These are phyloP conservation scores for Sporophila hypoxantha DNA, from an alignment of 2,113 vertebrate species.

Conservation along the genomic window DNA sequence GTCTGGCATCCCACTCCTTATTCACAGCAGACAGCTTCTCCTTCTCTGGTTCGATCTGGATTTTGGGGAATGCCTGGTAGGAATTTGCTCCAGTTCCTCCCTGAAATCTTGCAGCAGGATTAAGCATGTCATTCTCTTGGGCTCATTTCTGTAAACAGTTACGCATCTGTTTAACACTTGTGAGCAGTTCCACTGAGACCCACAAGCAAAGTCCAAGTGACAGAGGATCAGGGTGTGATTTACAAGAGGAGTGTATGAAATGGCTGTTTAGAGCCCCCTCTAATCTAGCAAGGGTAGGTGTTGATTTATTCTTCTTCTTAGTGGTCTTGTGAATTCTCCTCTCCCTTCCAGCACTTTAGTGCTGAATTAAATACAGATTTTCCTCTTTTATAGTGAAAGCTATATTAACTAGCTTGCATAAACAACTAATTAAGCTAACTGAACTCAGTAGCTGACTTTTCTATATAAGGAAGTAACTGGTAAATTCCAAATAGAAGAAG, in stretches of 20 bases:
- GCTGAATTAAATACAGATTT: not conserved
- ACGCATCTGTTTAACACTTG: constrained; percentile 10
- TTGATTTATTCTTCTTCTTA: not conserved
- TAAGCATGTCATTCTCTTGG: not conserved
- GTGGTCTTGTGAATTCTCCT: not conserved
- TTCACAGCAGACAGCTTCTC: not conserved
- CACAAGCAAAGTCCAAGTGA: constrained; percentile 5
- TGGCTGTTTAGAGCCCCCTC: not conserved
- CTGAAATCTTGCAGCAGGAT: not conserved
- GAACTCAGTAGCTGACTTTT: constrained; percentile 8
- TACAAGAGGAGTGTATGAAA: not conserved
- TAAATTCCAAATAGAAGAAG: not conserved
- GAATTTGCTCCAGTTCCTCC: constrained; percentile 6
- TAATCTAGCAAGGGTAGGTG: not conserved
- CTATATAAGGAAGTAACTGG: not conserved
- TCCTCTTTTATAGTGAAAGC: not conserved
- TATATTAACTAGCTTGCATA: not conserved
- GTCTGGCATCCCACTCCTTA: not conserved
- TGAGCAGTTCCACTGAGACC: not conserved
- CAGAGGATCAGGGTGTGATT: not conserved
- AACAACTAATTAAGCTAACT: not conserved
- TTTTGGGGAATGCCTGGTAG: not conserved
- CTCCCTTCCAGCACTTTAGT: not conserved
- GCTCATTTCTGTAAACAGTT: constrained; percentile 11
- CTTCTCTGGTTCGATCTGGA: not conserved